phyloP scores from a whole-genome alignment of 2,797 vertebrate species.

The Pangasius sanitwongsei region DNA sequence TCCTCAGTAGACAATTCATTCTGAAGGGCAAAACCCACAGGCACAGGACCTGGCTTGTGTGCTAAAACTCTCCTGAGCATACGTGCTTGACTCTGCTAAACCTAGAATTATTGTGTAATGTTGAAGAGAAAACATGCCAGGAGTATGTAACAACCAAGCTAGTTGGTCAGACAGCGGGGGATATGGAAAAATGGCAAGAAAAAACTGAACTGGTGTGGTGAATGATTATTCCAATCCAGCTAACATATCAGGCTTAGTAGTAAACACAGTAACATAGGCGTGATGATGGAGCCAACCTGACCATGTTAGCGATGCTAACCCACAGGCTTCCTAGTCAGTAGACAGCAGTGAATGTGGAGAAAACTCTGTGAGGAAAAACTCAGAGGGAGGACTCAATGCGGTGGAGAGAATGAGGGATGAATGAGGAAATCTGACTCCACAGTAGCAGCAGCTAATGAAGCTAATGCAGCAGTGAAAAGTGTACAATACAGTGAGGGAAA shows the following conservation, averaged over 20 bases:
- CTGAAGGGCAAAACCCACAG: not conserved
- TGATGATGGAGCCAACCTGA: not conserved
- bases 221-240: not conserved
- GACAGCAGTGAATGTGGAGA: not conserved
- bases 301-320: not conserved
- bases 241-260: not conserved
- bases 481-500: not conserved
- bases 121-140: not conserved
- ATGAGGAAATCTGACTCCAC: not conserved
- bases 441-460: not conserved
- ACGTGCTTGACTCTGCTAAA: not conserved
- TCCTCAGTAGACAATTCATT: not conserved
- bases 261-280: not conserved
- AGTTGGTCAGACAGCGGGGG: not conserved
- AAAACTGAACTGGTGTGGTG: not conserved
- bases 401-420: not conserved
- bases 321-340: not conserved
- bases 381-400: not conserved
- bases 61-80: not conserved
- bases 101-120: not conserved
- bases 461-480: not conserved
- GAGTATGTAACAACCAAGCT: not conserved
- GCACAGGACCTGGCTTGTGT: not conserved
- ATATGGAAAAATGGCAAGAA: not conserved
- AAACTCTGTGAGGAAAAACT: not conserved